phyloP scores from a whole-genome alignment of 2,797 vertebrate species.

The Tinamus major region DNA sequence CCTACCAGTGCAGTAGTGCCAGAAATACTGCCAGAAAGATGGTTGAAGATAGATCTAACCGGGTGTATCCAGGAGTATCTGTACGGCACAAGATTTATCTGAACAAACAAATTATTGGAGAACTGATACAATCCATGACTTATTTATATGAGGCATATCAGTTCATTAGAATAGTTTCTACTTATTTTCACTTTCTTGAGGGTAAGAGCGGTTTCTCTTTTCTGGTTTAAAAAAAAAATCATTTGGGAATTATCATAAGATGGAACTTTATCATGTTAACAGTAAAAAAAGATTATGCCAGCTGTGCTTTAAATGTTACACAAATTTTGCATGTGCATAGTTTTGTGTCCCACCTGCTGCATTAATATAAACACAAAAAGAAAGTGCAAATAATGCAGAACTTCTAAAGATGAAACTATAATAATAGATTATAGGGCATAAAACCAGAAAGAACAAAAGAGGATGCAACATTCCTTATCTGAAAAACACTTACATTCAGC shows the following conservation, averaged over 20 bases:
- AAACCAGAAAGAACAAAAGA: background rate
- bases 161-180: background rate
- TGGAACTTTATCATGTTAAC: background rate
- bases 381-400: background rate
- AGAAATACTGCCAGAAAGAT: no score
- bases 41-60: no score
- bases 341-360: slow-evolving; percentile 34
- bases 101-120: background rate
- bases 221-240: background rate
- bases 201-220: background rate
- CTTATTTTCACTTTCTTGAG: background rate
- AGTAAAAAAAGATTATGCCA: slow-evolving; percentile 4
- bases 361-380: slow-evolving; percentile 4
- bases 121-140: background rate
- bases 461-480: background rate
- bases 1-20: background rate
- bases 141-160: background rate
- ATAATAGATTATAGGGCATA: background rate
- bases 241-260: background rate
- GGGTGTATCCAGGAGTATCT: no score
- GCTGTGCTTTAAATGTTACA: slow-evolving; percentile 53
- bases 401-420: slow-evolving; percentile 9
- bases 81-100: background rate
- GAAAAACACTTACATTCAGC: background rate
- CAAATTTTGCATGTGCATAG: slow-evolving; percentile 20